phyloP scores from a whole-genome alignment of 2,888 invertebrate genomes.

The Xestia c-nigrum region DNA sequence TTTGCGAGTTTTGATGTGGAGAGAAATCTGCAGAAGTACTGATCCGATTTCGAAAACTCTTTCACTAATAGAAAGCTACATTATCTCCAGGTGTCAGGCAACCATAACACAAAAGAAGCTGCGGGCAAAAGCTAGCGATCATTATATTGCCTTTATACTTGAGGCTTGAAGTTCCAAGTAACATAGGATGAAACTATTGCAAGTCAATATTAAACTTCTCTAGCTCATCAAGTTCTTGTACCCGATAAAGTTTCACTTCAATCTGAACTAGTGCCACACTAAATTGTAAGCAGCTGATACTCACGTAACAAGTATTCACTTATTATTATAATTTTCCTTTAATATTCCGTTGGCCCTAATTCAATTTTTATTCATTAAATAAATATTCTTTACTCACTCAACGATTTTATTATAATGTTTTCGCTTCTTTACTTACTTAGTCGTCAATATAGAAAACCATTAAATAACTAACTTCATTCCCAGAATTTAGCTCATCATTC shows the following conservation, averaged over 20 bases:
- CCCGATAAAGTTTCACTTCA: neutral
- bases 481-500: too few relatives aligned
- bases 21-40: neutral
- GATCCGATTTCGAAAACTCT: neutral
- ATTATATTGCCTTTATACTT: neutral
- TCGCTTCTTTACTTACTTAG: neutral
- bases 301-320: neutral
- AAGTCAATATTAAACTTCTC: conserved; percentile 2
- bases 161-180: neutral
- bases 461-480: too few relatives aligned
- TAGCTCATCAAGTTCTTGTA: neutral
- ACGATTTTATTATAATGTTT: neutral
- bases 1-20: neutral
- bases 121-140: neutral
- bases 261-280: neutral
- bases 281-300: neutral
- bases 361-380: conserved; percentile 1
- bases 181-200: neutral
- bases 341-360: neutral
- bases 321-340: neutral
- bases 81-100: neutral
- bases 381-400: neutral
- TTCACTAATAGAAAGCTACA: neutral
- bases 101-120: neutral
- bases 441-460: too few relatives aligned